A percentile compares a stretch with the other conserved stretches of the same genome.
phyloP scores from a whole-genome alignment of 92 coral and sea anemone species.

The Phenganax stokvisi region DNA sequence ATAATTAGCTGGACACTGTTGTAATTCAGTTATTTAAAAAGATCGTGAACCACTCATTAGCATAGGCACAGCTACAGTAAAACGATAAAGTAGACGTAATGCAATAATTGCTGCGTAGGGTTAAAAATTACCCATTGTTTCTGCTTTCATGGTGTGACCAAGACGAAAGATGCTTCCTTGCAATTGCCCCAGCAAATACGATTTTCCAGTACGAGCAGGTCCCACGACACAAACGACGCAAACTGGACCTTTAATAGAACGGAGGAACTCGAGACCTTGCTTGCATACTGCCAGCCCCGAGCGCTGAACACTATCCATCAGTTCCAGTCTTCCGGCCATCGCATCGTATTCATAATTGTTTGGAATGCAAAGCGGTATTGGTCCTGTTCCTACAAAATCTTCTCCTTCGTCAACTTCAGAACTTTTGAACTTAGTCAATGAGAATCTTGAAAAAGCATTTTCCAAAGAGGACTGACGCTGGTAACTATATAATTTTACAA shows the following conservation, averaged over 20 bases:
- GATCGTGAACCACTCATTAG: too few species aligned
- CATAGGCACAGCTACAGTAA: too few species aligned
- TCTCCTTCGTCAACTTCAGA: neutral
- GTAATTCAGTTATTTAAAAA: too few species aligned
- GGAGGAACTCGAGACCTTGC: conserved; percentile 33
- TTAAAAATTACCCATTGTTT: conserved; percentile 34
- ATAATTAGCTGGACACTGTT: too few species aligned
- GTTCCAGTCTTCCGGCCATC: neutral
- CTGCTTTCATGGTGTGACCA: conserved; percentile 40
- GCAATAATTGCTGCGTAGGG: neutral
- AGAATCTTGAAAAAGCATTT: conserved; percentile 31
- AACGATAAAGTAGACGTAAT: too few species aligned
- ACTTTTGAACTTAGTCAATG: conserved; percentile 2
- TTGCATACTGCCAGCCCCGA: conserved; percentile 23
- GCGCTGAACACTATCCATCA: neutral
- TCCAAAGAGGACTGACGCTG: conserved; percentile 36
- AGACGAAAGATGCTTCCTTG: conserved; percentile 34
- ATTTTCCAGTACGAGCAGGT: conserved; percentile 39
- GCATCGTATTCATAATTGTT: conserved; percentile 31
- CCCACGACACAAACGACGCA: conserved; percentile 38
- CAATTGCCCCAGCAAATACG: conserved; percentile 34
- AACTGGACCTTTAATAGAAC: conserved; percentile 33
- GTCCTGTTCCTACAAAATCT: neutral
- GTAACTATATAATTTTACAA: neutral
- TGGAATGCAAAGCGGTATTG: conserved; percentile 38